Conservation (phyloP, 1,140 invertebrate genomes). For the Aphelinus certus region DNA sequence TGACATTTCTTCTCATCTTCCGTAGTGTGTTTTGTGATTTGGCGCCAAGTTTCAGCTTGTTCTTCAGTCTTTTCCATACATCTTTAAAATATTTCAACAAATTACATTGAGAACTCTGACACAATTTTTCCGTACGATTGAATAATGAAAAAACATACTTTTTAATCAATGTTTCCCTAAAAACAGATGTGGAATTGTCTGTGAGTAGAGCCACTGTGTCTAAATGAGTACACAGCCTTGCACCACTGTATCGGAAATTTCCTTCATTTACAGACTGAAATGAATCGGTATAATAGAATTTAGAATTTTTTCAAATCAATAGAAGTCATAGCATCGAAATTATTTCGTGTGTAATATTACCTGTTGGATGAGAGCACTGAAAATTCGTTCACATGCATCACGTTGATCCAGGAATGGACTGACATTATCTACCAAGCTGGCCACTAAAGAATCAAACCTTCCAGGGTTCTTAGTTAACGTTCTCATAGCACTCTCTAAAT, state of each 20-base stretch:
- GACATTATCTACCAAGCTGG: constrained; percentile 68
- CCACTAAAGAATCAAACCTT: constrained; percentile 68
- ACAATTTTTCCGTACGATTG: not conserved
- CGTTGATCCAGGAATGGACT: constrained; percentile 65
- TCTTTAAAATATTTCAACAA: constrained; percentile 40
- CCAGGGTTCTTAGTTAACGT: constrained; percentile 71
- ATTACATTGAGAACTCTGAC: not conserved
- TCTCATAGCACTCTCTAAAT: constrained; percentile 69
- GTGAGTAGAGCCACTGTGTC: constrained; percentile 58
- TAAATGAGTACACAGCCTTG: constrained; percentile 71
- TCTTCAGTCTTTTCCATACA: constrained; percentile 56
- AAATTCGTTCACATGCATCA: constrained; percentile 66
- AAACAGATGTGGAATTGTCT: constrained; percentile 62
- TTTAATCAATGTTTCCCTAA: constrained; percentile 62
- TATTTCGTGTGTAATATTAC: constrained; percentile 49
- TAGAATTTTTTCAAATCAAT: not conserved
- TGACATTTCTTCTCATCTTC: constrained; percentile 59
- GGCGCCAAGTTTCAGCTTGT: constrained; percentile 49
- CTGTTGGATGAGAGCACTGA: constrained; percentile 70
- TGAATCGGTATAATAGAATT: constrained; percentile 18
- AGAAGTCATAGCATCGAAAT: no score
- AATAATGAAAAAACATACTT: constrained; percentile 46
- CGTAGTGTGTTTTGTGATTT: constrained; percentile 47
- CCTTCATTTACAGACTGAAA: constrained; percentile 71
- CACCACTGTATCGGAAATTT: constrained; percentile 75